Conservation (phyloP, 2,797 vertebrate species). For the Dryobates pubescens region DNA sequence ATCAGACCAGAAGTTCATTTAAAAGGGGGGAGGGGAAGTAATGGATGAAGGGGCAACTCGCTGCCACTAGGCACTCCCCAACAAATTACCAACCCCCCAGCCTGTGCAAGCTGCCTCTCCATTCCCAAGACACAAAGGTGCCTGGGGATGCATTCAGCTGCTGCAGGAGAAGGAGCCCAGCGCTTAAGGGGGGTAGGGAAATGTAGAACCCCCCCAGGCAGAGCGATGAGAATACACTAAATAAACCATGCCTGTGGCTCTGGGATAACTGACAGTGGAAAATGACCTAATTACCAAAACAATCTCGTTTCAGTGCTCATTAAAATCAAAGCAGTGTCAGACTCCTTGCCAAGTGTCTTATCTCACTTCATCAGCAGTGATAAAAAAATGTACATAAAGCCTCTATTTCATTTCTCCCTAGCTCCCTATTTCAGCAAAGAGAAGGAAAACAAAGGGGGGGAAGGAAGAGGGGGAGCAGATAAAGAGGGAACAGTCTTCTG, state of each 20-base stretch:
- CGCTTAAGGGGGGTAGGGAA: neutral
- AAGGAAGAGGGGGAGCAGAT: neutral
- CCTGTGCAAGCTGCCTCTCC: neutral
- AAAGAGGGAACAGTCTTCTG: neutral
- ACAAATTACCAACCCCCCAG: neutral
- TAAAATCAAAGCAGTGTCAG: conserved; percentile 57
- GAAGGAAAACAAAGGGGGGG: neutral
- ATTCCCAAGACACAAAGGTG: neutral
- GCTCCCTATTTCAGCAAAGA: neutral
- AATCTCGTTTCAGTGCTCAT: conserved; percentile 38
- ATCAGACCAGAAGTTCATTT: neutral
- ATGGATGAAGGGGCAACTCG: neutral
- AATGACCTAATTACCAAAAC: conserved; percentile 61
- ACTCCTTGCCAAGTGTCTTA: conserved; percentile 43
- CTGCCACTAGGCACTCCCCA: neutral
- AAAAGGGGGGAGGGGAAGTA: neutral
- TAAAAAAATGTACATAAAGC: conserved; percentile 30
- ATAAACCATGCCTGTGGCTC: neutral
- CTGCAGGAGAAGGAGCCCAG: neutral
- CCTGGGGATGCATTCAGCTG: neutral
- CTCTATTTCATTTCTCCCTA: neutral
- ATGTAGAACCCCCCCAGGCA: neutral
- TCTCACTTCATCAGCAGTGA: conserved; percentile 49
- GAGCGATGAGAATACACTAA: neutral
- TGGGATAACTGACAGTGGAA: conserved; percentile 45